Evolutionary conservation across 2,888 invertebrate genomes (phyloP), one percentile per base, ranked within the genome.

Genomic region (Caenorhabditis sp.): DNA sequence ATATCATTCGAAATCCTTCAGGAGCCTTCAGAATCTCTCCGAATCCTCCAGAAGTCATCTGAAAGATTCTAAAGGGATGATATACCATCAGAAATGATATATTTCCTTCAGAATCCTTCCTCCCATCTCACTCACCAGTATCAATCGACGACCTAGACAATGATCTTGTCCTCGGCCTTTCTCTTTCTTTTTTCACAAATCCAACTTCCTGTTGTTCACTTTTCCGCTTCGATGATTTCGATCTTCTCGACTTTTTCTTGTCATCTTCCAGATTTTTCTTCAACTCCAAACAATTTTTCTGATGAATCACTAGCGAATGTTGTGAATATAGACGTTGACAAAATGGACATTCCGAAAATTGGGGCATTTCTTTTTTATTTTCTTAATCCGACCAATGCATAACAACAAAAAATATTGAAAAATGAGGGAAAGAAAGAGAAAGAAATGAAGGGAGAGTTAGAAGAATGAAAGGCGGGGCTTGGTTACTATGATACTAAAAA

Each of bases 261-360:
- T 10, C 50, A 20, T 50, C 17, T 20, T 50, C 50, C 50, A 10
- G 8, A 3, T 66, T 60, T 23, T 63, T 8, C 25, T 67, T 59
- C 38, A 63, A 62, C 21, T 67, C 71, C 1, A 57, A 50, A 31
- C 73, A 73, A 31, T 60, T 68, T 36, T 65, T 68, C 36, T 65
- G 58, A 52, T 73, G 73, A 60, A 73, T 73, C 2, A 54, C 36
- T 7, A 73, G 31, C 23, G 73, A 73, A 23, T 73, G 73, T 53
- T 61, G 58, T 2, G 73, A 73, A 59, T 73, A 73, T 23, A 73
- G 53, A 14, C 73, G 65, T 20, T 59, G 59, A 57, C 73, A 73
- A 54, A 64, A 60, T 0, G 64, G 49, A 49, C 73, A 73, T 63
- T 73, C 73, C 7, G 68, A 31, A 43, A 73, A 73, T 27, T 61